These are phyloP conservation scores for Platyrinchus mystaceus DNA, from an alignment of 2,797 vertebrate genomes.

Conservation along the genomic window DNA sequence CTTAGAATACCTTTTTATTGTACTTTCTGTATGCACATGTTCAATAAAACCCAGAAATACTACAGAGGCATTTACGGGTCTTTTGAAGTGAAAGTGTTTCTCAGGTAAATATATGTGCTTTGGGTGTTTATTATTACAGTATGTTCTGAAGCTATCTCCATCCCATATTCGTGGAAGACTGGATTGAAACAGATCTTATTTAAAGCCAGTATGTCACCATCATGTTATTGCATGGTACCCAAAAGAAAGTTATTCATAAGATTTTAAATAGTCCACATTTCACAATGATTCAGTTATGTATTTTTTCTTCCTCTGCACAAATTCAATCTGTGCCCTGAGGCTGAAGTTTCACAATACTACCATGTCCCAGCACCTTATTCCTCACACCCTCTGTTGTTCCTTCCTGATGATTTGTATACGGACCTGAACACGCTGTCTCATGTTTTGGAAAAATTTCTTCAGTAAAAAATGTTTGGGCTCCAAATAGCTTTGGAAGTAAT, in stretches of 20 bases:
- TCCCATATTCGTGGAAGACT: background rate
- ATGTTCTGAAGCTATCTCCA: background rate
- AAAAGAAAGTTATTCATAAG: background rate
- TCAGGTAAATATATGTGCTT: background rate
- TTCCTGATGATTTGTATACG: background rate
- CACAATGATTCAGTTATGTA: background rate
- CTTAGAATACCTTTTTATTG: background rate
- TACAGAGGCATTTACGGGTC: background rate
- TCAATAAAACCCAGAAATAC: background rate
- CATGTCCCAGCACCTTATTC: background rate
- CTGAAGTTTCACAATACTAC: background rate
- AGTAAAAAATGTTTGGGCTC: background rate
- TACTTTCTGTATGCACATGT: background rate
- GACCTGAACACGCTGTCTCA: background rate
- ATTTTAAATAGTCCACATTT: background rate
- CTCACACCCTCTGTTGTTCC: background rate
- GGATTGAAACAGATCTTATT: background rate
- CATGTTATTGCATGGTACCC: background rate
- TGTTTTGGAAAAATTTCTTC: background rate
- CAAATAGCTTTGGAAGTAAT: background rate
- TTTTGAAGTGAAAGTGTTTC: conserved; percentile 3
- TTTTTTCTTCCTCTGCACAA: background rate
- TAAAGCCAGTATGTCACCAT: background rate
- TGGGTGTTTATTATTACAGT: background rate
- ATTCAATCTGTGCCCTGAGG: background rate